A percentile compares a stretch with the other conserved stretches of the same genome.
Conservation (phyloP, 2,113 vertebrate species). For the Antigone vipio region DNA sequence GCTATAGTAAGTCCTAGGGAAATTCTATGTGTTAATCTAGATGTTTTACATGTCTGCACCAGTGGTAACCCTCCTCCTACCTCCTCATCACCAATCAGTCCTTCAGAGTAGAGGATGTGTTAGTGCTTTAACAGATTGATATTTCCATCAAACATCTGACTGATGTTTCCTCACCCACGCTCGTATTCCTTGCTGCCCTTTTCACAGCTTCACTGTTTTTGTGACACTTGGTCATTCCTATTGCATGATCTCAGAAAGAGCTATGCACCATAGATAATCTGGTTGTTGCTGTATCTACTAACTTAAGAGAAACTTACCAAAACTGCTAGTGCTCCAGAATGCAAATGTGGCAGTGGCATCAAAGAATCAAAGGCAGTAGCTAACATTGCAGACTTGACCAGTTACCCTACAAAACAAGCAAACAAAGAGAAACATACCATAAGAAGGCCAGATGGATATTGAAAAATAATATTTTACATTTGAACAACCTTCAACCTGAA, state of each 20-base stretch:
- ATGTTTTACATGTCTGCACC: not conserved
- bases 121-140: not conserved
- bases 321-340: not conserved
- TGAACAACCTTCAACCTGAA: not conserved
- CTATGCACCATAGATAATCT: not conserved
- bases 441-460: not conserved
- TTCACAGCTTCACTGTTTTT: not conserved
- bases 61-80: not conserved
- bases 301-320: not conserved
- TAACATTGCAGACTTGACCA: not conserved
- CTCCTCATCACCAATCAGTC: not conserved
- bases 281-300: not conserved
- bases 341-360: not conserved
- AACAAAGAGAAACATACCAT: not conserved
- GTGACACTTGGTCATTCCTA: not conserved
- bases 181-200: not conserved
- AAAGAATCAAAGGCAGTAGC: not conserved
- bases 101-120: not conserved
- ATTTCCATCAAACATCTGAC: not conserved
- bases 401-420: not conserved
- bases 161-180: not conserved
- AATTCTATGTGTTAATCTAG: not conserved
- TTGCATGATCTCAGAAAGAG: not conserved
- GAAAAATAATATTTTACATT: not conserved
- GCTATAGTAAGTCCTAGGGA: not conserved